A percentile compares a stretch with the other conserved stretches of the same genome.
phyloP scores from a whole-genome alignment of 2,113 vertebrate genomes.

The Xiphophorus couchianus region DNA sequence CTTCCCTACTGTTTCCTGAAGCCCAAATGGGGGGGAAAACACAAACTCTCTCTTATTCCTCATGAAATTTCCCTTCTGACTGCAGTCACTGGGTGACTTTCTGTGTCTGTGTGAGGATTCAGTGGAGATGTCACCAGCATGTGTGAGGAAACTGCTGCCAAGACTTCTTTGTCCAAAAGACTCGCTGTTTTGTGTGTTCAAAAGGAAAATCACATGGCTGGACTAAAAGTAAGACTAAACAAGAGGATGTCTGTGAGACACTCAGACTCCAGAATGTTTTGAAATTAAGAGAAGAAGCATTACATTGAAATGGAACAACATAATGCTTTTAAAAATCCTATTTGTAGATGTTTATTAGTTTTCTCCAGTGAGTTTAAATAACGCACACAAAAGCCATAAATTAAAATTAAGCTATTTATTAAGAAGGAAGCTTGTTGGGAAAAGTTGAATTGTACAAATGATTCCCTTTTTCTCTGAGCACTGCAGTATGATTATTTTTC shows the following conservation, averaged over 20 bases:
- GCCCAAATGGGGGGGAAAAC: conserved; percentile 52
- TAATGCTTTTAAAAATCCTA: background rate
- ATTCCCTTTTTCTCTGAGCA: too few species aligned
- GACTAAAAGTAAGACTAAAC: conserved; percentile 6
- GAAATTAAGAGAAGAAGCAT: background rate
- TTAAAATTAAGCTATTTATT: background rate
- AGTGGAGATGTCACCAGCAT: conserved; percentile 58
- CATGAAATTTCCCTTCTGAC: conserved; percentile 36
- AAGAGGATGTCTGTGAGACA: background rate
- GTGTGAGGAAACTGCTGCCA: conserved; percentile 31
- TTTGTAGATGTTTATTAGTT: background rate
- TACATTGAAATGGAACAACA: background rate
- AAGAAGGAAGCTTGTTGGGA: background rate
- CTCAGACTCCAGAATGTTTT: background rate
- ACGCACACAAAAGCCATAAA: background rate
- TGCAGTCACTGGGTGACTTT: conserved; percentile 13
- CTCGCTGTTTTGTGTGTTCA: conserved; percentile 12
- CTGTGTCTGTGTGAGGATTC: conserved; percentile 32
- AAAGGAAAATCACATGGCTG: background rate
- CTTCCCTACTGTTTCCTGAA: conserved; percentile 52
- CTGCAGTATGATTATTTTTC: too few species aligned
- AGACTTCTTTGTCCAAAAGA: conserved; percentile 26
- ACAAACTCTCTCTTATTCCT: conserved; percentile 59
- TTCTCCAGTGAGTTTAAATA: background rate
- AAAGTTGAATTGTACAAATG: background rate